phyloP scores from a whole-genome alignment of 2,888 invertebrate species.

The Nowickia ferox region DNA sequence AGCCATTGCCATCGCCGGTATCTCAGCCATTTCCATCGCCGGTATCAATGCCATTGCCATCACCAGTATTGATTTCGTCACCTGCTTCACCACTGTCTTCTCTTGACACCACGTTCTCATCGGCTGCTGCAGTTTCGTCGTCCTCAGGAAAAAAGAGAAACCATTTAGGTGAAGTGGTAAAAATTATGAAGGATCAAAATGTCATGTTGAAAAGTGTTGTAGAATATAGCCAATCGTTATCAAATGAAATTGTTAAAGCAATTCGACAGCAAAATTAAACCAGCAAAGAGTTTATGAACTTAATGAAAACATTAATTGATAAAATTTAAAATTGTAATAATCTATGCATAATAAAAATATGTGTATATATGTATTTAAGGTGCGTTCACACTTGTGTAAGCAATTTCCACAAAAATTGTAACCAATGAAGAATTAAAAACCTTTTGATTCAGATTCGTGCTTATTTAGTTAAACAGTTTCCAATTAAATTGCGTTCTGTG shows the following conservation, averaged over 20 bases:
- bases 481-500: too few species aligned
- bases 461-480: too few species aligned
- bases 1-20: too few species aligned
- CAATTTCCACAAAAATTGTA: too few species aligned
- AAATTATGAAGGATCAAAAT: conserved; percentile 42
- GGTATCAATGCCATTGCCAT: neutral
- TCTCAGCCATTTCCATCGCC: too few species aligned
- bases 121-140: conserved; percentile 36
- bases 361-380: too few species aligned
- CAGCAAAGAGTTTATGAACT: conserved; percentile 32
- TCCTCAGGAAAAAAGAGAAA: conserved; percentile 39
- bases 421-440: too few species aligned
- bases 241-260: conserved; percentile 34
- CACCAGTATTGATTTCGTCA: conserved; percentile 13
- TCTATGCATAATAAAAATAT: conserved; percentile 16
- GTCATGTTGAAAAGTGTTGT: conserved; percentile 40
- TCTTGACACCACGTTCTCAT: conserved; percentile 7
- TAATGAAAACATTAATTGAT: conserved; percentile 41
- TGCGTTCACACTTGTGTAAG: too few species aligned
- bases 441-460: too few species aligned
- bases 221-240: conserved; percentile 31
- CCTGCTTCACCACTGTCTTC: conserved; percentile 30
- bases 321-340: conserved; percentile 24
- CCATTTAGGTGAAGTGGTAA: conserved; percentile 35
- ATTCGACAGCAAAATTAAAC: conserved; percentile 40